Conservation (phyloP, 2,888 invertebrate species). For the Herminia tarsipennalis region DNA sequence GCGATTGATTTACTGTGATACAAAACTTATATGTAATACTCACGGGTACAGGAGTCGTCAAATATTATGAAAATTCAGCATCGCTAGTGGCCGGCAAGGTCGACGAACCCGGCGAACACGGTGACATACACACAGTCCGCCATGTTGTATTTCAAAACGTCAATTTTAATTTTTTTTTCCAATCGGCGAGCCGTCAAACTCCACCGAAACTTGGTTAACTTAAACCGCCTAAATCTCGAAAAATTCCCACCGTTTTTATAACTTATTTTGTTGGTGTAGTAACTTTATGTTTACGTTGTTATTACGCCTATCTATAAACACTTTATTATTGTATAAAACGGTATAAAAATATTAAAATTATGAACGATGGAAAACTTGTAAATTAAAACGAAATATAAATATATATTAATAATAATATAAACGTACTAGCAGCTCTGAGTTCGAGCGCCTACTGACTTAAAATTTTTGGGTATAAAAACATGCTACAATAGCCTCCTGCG, state of each 20-base stretch:
- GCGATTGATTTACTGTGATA: slow-evolving; percentile 44
- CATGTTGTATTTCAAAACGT: slow-evolving; percentile 73
- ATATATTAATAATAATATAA: slow-evolving; percentile 85
- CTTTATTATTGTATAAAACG: slow-evolving; percentile 83
- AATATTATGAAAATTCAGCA: slow-evolving; percentile 80
- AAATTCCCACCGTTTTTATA: slow-evolving; percentile 31
- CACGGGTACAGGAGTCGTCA: slow-evolving; percentile 81
- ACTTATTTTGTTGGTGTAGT: slow-evolving; percentile 35
- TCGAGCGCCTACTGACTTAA: slow-evolving; percentile 86
- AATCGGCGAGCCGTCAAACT: slow-evolving; percentile 50
- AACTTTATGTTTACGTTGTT: slow-evolving; percentile 62
- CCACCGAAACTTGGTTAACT: slow-evolving; percentile 46
- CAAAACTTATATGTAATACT: slow-evolving; percentile 53
- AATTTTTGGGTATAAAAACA: slow-evolving; percentile 86
- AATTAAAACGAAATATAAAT: slow-evolving; percentile 86
- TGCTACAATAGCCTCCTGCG: slow-evolving; percentile 83
- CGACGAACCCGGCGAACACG: slow-evolving; percentile 70
- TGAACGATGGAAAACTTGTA: slow-evolving; percentile 85
- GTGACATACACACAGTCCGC: slow-evolving; percentile 77
- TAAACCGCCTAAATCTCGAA: slow-evolving; percentile 42
- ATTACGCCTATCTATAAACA: slow-evolving; percentile 82
- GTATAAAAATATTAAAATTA: slow-evolving; percentile 86
- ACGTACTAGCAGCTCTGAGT: slow-evolving; percentile 84
- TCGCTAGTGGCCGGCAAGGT: slow-evolving; percentile 69
- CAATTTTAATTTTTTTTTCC: slow-evolving; percentile 49